A percentile compares a stretch with the other conserved stretches of the same genome.
Conservation (phyloP, 2,113 vertebrate species). For the Python bivittatus region DNA sequence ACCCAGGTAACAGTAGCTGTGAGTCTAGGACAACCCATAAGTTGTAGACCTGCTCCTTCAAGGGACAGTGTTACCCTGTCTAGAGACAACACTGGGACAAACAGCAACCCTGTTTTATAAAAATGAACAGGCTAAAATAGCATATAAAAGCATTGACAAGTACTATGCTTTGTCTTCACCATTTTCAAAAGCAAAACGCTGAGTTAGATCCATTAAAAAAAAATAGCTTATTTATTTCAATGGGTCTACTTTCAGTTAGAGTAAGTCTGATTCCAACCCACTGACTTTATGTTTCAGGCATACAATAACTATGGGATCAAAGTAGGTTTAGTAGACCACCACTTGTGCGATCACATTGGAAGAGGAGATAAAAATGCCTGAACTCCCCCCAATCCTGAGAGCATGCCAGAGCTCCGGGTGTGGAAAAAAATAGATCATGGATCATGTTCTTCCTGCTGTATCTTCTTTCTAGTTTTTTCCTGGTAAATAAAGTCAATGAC, state of each 20-base stretch:
- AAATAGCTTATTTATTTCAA: neutral
- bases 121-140: neutral
- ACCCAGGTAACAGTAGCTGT: neutral
- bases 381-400: neutral
- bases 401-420: neutral
- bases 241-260: neutral
- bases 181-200: neutral
- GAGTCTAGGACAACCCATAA: neutral
- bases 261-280: neutral
- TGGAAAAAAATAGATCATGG: neutral
- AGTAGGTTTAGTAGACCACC: neutral
- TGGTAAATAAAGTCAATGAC: neutral
- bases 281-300: neutral
- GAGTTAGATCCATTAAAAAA: neutral
- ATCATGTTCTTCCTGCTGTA: neutral
- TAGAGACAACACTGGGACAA: neutral
- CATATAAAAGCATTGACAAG: neutral
- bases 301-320: neutral
- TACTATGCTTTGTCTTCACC: neutral
- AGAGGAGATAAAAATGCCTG: neutral
- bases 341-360: neutral
- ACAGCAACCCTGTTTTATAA: neutral
- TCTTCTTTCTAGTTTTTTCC: neutral
- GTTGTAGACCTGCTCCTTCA: neutral
- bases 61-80: neutral